These are phyloP conservation scores for Pogonomyrmex californicus DNA, from an alignment of 1,140 invertebrate genomes.

Conservation along the genomic window DNA sequence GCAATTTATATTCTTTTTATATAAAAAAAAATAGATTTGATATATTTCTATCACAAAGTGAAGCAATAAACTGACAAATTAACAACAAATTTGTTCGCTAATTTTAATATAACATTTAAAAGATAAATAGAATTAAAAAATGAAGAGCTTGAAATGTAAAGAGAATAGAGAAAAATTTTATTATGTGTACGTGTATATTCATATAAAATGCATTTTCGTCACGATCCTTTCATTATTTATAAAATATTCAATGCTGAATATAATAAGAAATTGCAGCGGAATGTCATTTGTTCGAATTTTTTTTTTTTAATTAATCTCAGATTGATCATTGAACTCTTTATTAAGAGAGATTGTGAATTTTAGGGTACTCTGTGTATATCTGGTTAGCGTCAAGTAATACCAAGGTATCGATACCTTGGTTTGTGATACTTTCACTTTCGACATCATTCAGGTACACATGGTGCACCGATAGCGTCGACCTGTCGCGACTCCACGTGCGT, in stretches of 20 bases:
- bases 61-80: background rate
- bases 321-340: background rate
- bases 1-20: conserved; percentile 2
- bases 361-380: background rate
- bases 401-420: conserved; percentile 17
- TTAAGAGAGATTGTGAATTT: background rate
- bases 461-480: conserved; percentile 23
- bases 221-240: background rate
- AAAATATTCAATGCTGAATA: background rate
- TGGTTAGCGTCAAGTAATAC: background rate
- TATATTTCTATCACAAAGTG: conserved; percentile 9
- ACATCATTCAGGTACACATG: conserved; percentile 38
- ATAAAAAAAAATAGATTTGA: conserved; percentile 18
- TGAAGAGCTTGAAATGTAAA: background rate
- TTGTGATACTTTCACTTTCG: conserved; percentile 59
- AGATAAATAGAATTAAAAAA: background rate
- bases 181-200: background rate
- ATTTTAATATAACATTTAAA: background rate
- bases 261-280: background rate
- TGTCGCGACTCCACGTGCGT: conserved; percentile 47
- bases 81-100: background rate
- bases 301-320: background rate
- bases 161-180: background rate
- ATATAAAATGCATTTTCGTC: background rate
- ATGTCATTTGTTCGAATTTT: background rate